These are phyloP conservation scores for Apantesis nais DNA, from an alignment of 2,888 invertebrate genomes.

Conservation along the genomic window DNA sequence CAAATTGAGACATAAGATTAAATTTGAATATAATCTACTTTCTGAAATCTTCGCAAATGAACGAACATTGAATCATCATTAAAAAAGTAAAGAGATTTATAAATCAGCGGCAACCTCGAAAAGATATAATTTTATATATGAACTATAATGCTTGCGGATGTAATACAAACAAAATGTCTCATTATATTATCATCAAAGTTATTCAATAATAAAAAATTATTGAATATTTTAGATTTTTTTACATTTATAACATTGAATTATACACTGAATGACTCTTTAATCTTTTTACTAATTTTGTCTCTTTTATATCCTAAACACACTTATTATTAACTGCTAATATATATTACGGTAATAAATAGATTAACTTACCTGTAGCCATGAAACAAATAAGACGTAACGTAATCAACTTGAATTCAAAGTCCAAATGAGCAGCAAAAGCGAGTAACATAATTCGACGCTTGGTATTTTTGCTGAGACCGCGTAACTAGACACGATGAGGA, in stretches of 20 bases:
- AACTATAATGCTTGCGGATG: no score
- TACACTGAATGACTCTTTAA: background rate
- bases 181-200: no score
- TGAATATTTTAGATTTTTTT: background rate
- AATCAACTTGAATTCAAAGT: slow-evolving; percentile 58
- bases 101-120: no score
- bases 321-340: background rate
- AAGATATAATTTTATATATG: no score
- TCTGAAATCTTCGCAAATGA: no score
- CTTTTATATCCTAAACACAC: background rate
- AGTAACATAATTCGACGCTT: slow-evolving; percentile 48
- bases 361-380: slow-evolving; percentile 44
- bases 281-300: background rate
- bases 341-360: slow-evolving; percentile 13
- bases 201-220: background rate
- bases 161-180: no score
- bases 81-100: no score
- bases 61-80: no score
- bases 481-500: slow-evolving; percentile 56
- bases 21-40: no score
- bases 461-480: slow-evolving; percentile 62
- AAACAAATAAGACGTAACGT: slow-evolving; percentile 33
- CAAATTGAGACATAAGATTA: no score
- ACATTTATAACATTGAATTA: background rate
- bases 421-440: slow-evolving; percentile 60